Evolutionary conservation across 2,888 invertebrate species (phyloP).

Genomic region (Pachycephus smyrnensis): DNA sequence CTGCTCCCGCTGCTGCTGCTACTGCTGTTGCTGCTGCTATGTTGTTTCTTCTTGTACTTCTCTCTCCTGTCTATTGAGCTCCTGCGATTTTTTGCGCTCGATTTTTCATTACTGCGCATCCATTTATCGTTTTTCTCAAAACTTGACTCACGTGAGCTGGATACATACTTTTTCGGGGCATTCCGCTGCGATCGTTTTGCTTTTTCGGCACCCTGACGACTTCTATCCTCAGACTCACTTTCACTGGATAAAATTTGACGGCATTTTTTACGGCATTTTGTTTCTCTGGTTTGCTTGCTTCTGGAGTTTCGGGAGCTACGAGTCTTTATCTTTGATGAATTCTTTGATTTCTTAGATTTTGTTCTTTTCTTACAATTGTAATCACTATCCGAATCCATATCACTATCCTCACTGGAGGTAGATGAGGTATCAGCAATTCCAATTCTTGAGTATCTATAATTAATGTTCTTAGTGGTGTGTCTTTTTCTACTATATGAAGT

Average conservation of each 20-base stretch:
- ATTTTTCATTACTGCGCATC: background rate
- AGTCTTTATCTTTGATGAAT: slow-evolving; percentile 26
- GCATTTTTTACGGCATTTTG: slow-evolving; percentile 24
- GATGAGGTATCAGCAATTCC: slow-evolving; percentile 12
- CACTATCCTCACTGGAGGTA: slow-evolving; percentile 27
- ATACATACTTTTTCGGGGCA: slow-evolving; percentile 24
- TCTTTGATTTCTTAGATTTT: slow-evolving; percentile 28
- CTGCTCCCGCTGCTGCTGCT: slow-evolving; percentile 17
- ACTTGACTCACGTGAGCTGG: slow-evolving; percentile 36
- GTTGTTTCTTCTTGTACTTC: slow-evolving; percentile 17
- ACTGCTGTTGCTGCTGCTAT: slow-evolving; percentile 22
- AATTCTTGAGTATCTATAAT: background rate
- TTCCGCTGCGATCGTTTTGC: slow-evolving; percentile 25
- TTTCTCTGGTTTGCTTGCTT: slow-evolving; percentile 24
- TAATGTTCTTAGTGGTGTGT: background rate
- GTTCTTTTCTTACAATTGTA: slow-evolving; percentile 30
- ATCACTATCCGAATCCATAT: slow-evolving; percentile 41
- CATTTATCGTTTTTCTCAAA: slow-evolving; percentile 22
- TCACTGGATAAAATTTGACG: slow-evolving; percentile 5
- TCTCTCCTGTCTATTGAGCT: background rate
- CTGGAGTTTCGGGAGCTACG: background rate
- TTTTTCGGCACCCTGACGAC: background rate
- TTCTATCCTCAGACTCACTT: background rate
- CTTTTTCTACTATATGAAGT: background rate
- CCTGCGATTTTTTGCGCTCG: background rate